Evolutionary conservation across 2,113 vertebrate genomes (phyloP), one percentile per base, ranked within the genome.

Genomic region (Sterrhoptilus dennistouni): DNA sequence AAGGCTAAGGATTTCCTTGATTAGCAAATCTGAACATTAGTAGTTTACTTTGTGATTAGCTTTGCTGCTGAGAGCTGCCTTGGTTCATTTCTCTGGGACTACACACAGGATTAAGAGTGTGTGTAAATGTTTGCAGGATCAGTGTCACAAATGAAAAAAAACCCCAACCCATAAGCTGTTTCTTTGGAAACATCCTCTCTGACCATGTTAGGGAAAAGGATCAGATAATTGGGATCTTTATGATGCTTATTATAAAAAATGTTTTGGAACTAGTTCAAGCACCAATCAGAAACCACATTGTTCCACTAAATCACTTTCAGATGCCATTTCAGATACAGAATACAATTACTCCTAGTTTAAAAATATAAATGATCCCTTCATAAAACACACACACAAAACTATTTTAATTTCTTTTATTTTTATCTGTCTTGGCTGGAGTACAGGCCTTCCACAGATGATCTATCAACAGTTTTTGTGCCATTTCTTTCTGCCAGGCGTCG

Each of bases 251-350:
- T 98, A 97, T 97, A 97, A 98, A 98, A 98, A 98, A 98, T 98
- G 98, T 98, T 98, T 97, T 97, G 98, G 98, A 98, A 98, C 98
- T 97, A 98, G 98, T 98, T 98, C 98, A 98, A 97, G 98, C 97
- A 98, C 98, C 98, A 98, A 98, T 98, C 98, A 99, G 98, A 98
- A 98, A 98, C 98, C 98, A 97, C 98, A 98, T 98, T 98, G 98
- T 98, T 99, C 97, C 97, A 96, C 96, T 97, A 99, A 99, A 99
- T 99, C 98, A 98, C 98, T 99, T 99, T 99, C 99, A 99, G 99
- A 99, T 99, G 99, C 97, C 96, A 97, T 97, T 97, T 98, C 96
- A 98, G 97, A 98, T 98, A 98, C 97, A 98, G 97, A 98, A 98
- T 97, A 97, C 98, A 98, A 99, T 99, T 99, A 98, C 98, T 99